phyloP scores from a whole-genome alignment of 2,888 invertebrate species.

The Pycnomerus fuliginosus region DNA sequence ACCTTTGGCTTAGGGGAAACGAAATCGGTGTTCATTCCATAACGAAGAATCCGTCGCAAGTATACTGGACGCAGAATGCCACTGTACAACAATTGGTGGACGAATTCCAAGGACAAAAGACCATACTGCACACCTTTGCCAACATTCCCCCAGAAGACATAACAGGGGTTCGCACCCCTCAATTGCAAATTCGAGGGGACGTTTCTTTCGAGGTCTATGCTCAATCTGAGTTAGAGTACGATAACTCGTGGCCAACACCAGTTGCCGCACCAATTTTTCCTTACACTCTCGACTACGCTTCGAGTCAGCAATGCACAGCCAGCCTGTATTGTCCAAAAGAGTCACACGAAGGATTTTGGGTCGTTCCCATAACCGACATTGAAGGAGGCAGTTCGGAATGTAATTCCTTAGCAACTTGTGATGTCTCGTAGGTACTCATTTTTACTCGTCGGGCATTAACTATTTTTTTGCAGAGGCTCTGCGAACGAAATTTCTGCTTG shows the following conservation, averaged over 20 bases:
- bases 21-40: constrained; percentile 74
- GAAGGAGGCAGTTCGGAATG: constrained; percentile 57
- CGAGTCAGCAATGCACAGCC: constrained; percentile 57
- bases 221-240: constrained; percentile 58
- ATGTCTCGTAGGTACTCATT: constrained; percentile 52
- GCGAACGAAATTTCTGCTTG: constrained; percentile 45
- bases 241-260: constrained; percentile 63
- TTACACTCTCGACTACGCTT: constrained; percentile 64
- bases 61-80: constrained; percentile 46
- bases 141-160: constrained; percentile 44
- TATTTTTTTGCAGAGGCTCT: too few relatives aligned
- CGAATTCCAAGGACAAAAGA: constrained; percentile 49
- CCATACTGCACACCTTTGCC: constrained; percentile 45
- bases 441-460: too few relatives aligned
- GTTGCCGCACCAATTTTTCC: constrained; percentile 61
- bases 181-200: constrained; percentile 61
- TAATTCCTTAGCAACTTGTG: constrained; percentile 60
- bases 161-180: constrained; percentile 55
- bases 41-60: constrained; percentile 41
- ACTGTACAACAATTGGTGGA: constrained; percentile 33
- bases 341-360: constrained; percentile 64
- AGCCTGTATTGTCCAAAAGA: constrained; percentile 60
- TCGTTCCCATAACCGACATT: constrained; percentile 64
- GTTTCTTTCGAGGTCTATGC: constrained; percentile 59
- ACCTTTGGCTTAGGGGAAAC: constrained; percentile 60